Percentiles rank a stretch among this genome's conserved stretches.
phyloP scores from a whole-genome alignment of 2,888 invertebrate species.

The Spisula solida region DNA sequence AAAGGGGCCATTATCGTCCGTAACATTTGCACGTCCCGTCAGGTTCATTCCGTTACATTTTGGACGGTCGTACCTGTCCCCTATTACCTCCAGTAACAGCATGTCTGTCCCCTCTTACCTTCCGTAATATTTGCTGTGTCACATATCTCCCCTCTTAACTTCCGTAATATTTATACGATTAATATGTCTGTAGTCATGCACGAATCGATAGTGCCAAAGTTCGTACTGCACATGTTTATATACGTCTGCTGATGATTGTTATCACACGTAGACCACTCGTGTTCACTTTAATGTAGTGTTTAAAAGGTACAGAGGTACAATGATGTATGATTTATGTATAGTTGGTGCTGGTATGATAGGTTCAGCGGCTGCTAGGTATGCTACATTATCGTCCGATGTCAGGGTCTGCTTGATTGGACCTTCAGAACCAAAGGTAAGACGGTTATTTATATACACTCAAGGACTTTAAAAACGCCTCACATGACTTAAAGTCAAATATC shows the following conservation, averaged over 20 bases:
- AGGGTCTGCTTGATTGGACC: conserved; percentile 77
- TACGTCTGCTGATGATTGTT: background rate
- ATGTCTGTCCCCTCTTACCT: background rate
- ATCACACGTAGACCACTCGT: background rate
- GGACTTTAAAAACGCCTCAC: too few species aligned
- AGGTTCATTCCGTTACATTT: too few species aligned
- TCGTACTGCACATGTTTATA: too few species aligned
- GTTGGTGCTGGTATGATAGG: conserved; percentile 79
- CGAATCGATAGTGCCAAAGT: background rate
- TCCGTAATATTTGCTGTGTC: background rate
- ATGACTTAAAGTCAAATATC: too few species aligned
- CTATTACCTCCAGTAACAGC: background rate
- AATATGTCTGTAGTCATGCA: too few species aligned
- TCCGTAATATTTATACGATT: background rate
- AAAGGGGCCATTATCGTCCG: too few species aligned
- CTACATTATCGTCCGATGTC: conserved; percentile 51
- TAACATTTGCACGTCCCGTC: too few species aligned
- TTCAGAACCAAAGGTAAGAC: conserved; percentile 74
- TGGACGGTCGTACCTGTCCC: background rate
- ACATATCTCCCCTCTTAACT: background rate
- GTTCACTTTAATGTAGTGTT: background rate
- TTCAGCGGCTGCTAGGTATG: conserved; percentile 76
- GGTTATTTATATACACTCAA: background rate
- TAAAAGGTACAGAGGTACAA: background rate
- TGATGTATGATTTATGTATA: conserved; percentile 73